Evolutionary conservation across 2,888 invertebrate genomes (phyloP).

Genomic region (Drosophila sordidula): DNA sequence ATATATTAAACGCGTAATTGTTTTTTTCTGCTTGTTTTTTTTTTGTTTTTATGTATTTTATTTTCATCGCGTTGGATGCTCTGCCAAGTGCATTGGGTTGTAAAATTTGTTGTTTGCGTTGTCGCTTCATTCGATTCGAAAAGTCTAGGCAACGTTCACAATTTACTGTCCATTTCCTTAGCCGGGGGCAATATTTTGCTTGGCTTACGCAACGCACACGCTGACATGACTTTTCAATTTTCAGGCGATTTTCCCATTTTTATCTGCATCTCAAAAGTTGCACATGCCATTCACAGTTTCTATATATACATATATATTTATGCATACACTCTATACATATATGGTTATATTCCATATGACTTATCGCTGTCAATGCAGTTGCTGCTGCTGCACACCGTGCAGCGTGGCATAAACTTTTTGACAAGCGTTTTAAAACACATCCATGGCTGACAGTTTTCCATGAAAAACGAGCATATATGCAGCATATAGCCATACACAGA

Average conservation of each 20-base stretch:
- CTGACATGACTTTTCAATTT: constrained; percentile 72
- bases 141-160: constrained; percentile 48
- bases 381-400: constrained; percentile 42
- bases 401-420: constrained; percentile 58
- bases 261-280: constrained; percentile 28
- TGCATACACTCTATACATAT: background rate
- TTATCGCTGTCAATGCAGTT: constrained; percentile 51
- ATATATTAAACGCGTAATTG: constrained; percentile 79
- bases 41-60: constrained; percentile 25
- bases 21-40: constrained; percentile 41
- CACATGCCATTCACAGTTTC: constrained; percentile 30
- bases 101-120: constrained; percentile 69
- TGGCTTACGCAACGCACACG: constrained; percentile 11
- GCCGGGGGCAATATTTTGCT: constrained; percentile 20
- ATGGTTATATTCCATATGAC: constrained; percentile 35
- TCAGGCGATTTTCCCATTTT: constrained; percentile 26
- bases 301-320: constrained; percentile 3
- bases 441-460: constrained; percentile 47
- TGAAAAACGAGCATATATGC: constrained; percentile 50
- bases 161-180: constrained; percentile 46
- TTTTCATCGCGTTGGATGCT: constrained; percentile 13
- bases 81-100: constrained; percentile 71
- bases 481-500: constrained; percentile 12
- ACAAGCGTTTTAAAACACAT: constrained; percentile 67
- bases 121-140: constrained; percentile 53